Base-by-base conservation (phyloP, 2,113 vertebrate genomes). In the Cebidichthys violaceus region DNA sequence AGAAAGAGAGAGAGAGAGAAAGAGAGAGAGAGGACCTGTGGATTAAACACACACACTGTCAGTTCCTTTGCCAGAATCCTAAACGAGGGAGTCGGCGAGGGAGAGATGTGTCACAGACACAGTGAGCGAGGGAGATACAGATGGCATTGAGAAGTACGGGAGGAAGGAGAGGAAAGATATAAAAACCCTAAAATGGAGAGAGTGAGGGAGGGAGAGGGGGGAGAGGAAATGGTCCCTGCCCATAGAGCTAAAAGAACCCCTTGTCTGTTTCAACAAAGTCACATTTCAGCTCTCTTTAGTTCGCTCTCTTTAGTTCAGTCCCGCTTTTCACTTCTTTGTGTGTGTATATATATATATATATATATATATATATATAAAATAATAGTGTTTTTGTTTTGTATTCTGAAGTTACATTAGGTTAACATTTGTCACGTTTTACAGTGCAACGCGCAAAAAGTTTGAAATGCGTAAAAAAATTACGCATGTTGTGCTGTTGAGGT, bases 181-280 rank as follows among this genome's bases (percentile, higher is more conserved):
- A 77, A 86, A 75, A 55, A 79, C 24, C 55, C 59, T 67, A 67
- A 88, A 90, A 75, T 75, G 72, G 11, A 81, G 33, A 14, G 24
- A 64, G 57, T 8, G 20, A 62, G 33, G 41, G 29, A 35, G 75
- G 18, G 35, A 20, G n/a, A 20, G 13, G 62, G 54, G 64, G 45
- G 27, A 54, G 75, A 82, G 88, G 87, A 87, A 87, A 70, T 79
- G 79, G 87, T 78, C 87, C 85, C 76, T 43, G 66, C 74, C 60
- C 89, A 79, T 33, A 22, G 87, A 87, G 87, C 90, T 92, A 88
- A 92, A 93, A 92, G 90, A 85, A 82, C 18, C 57, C 84, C 89
- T 92, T 93, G 91, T 94, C 70, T 88, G 33, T 68, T 86, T 79
- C 72, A 87, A 92, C 90, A 92, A 89, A 91, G 90, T 88, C 84